Evolutionary conservation across 2,113 vertebrate species (phyloP).

Genomic region (Oncorhynchus keta): DNA sequence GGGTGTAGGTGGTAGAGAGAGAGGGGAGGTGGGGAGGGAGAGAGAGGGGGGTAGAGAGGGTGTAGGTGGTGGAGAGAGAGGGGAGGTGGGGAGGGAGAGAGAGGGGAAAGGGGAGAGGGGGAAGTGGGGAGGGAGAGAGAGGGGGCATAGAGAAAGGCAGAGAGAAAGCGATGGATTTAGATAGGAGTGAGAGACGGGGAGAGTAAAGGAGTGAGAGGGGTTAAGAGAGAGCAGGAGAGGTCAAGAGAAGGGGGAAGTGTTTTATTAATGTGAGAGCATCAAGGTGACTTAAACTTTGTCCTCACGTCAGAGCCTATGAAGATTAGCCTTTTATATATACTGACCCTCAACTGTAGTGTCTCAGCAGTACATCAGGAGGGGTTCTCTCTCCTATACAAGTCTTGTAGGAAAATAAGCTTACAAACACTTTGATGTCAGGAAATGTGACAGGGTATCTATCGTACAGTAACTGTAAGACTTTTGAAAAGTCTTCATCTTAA

Average conservation of each 20-base stretch:
- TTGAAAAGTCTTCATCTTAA: too few species aligned
- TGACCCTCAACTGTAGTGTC: background rate
- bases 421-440: background rate
- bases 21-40: too few species aligned
- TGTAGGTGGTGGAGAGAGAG: slow-evolving; percentile 19
- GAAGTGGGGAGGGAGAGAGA: too few species aligned
- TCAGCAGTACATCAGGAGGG: background rate
- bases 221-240: slow-evolving; percentile 31
- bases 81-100: slow-evolving; percentile 11
- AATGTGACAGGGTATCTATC: background rate
- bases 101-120: too few species aligned
- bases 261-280: slow-evolving; percentile 42
- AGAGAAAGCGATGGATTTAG: background rate
- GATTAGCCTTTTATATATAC: slow-evolving; percentile 18
- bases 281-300: slow-evolving; percentile 35
- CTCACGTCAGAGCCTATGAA: slow-evolving; percentile 33
- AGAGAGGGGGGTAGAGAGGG: background rate
- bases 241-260: slow-evolving; percentile 42
- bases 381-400: too few species aligned
- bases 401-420: too few species aligned
- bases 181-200: background rate
- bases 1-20: too few species aligned
- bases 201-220: slow-evolving; percentile 25
- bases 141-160: background rate
- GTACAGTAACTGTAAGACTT: background rate